These are phyloP conservation scores for Aplysia californica DNA, from an alignment of 1,140 invertebrate genomes.

Conservation along the genomic window DNA sequence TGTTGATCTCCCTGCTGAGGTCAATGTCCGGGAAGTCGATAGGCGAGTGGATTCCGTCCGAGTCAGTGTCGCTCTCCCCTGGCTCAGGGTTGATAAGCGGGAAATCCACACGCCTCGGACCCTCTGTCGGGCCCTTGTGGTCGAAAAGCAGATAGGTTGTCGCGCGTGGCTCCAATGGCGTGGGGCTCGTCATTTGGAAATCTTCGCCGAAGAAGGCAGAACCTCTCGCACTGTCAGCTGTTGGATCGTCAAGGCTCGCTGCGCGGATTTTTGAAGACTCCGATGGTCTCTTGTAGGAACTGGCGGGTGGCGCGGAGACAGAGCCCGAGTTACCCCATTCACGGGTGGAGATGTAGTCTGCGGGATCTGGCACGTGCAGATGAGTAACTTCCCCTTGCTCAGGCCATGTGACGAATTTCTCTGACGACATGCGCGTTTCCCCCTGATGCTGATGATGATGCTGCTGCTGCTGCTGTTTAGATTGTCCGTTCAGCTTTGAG, in stretches of 20 bases:
- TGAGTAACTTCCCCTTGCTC: neutral
- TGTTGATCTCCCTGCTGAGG: conserved; percentile 15
- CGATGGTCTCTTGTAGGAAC: too few species aligned
- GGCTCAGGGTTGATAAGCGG: neutral
- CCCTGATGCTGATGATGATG: neutral
- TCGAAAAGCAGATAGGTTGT: conserved; percentile 17
- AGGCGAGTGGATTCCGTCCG: neutral
- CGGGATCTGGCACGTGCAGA: neutral
- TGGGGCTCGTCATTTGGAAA: neutral
- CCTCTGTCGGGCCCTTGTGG: neutral
- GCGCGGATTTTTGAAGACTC: too few species aligned
- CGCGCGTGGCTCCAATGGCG: neutral
- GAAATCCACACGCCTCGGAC: neutral
- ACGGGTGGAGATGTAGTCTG: neutral
- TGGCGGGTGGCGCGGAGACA: neutral
- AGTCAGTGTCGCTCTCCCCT: neutral
- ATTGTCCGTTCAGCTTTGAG: too few species aligned
- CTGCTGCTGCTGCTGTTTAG: too few species aligned
- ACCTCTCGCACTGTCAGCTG: neutral
- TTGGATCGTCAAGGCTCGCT: neutral
- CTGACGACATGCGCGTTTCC: neutral
- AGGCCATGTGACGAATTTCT: neutral
- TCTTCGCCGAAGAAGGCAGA: neutral
- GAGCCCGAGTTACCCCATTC: neutral
- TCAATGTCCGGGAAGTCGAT: conserved; percentile 14